Evolutionary conservation across 2,888 invertebrate species (phyloP), one percentile per base, ranked within the genome.

Genomic region (Tenthredo mesomela): DNA sequence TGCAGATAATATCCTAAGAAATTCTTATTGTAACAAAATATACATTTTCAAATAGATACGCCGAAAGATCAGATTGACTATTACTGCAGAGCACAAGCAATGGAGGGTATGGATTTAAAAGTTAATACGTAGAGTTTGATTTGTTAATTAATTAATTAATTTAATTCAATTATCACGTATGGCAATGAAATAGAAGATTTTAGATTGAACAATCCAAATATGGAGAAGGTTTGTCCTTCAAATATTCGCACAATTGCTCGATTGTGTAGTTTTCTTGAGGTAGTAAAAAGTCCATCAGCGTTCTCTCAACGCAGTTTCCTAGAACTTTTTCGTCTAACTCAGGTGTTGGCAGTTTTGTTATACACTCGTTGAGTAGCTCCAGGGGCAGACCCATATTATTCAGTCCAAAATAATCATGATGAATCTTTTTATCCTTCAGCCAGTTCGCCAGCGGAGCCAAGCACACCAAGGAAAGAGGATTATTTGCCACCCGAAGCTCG

Each of bases 381-480:
- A n/a, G 12, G 21, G 61, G 37, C n/a, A 61, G 37, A 12, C n/a
- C 58, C 21, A 37, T 25, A 61, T 58, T 80, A 25, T 37, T 61
- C 10, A 12, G 25, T 25, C 21, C 61, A 1, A 9, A 9, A 29
- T 61, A 43, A 29, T 29, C n/a, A 6, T 37, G 21, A 2, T 21
- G 61, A 37, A 65, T 50, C 1, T 70, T 70, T 25, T 54, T 33
- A 12, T 70, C 71, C 37, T 77, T 86, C 40, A 58, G 70, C 86
- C 86, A 87, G 10, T 86, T 80, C 18, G 70, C 40, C 10, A 80
- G 70, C 58, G 85, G 61, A 9, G 58, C 3, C 21, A 47, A 61
- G 43, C 86, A 86, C 10, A 18, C 29, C 65, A 85, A 86, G 29
- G 86, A 85, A 15, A 87, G 67, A 0, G 87, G 86, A 54, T 87